Conservation (phyloP, 2,797 vertebrate species). For the Darevskia nairensis region DNA sequence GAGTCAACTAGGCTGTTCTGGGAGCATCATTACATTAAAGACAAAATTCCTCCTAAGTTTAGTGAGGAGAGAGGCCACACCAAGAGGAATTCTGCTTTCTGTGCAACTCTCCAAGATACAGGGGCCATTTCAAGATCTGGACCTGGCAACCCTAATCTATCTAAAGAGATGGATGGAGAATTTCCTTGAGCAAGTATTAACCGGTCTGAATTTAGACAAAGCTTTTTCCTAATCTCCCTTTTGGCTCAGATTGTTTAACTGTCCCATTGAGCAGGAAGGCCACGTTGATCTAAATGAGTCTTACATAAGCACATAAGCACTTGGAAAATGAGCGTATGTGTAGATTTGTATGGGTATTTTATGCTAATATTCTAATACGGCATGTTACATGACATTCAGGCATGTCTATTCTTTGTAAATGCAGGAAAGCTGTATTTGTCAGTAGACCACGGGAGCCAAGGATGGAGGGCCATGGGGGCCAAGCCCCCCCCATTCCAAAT, state of each 20-base stretch:
- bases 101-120: not conserved
- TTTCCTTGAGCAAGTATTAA: conserved; percentile 36
- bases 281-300: not conserved
- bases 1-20: not conserved
- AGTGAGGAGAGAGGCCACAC: not conserved
- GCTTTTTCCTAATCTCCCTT: not conserved
- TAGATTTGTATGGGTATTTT: conserved; percentile 41
- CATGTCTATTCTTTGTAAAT: conserved; percentile 36
- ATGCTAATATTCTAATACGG: conserved; percentile 16
- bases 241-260: not conserved
- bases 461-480: no score
- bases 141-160: not conserved
- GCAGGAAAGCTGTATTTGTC: conserved; percentile 33
- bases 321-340: conserved; percentile 6
- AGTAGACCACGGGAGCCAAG: not conserved
- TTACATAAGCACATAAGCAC: not conserved
- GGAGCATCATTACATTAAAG: not conserved
- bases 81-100: not conserved
- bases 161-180: not conserved
- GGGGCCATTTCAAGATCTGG: not conserved
- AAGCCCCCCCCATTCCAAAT: no score
- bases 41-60: not conserved
- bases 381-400: conserved; percentile 50
- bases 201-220: conserved; percentile 52
- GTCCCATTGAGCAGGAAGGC: not conserved